A percentile compares a stretch with the other conserved stretches of the same genome.
These are phyloP conservation scores for Riptortus pedestris DNA, from an alignment of 1,140 invertebrate genomes.

Conservation along the genomic window DNA sequence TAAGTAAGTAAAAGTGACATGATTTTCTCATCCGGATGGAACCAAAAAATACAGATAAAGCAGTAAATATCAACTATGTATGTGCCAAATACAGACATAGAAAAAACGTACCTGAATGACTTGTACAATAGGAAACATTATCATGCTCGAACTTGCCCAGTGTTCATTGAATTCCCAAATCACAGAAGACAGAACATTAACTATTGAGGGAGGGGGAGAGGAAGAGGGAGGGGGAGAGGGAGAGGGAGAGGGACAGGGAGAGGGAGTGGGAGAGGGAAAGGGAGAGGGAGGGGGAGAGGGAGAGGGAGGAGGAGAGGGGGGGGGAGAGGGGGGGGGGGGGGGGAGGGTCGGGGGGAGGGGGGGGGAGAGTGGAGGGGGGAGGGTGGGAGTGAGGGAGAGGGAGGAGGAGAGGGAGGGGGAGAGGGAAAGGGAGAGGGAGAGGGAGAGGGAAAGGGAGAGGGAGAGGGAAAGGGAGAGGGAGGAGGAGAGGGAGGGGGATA, in stretches of 20 bases:
- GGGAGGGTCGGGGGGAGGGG: neutral
- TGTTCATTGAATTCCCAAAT: too few species aligned
- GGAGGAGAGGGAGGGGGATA: neutral
- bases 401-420: neutral
- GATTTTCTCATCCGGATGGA: too few species aligned
- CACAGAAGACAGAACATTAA: too few species aligned
- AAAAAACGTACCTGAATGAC: too few species aligned
- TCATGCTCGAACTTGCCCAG: too few species aligned
- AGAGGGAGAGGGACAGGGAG: neutral
- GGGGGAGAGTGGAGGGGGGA: neutral
- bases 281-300: neutral
- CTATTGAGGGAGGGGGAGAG: neutral
- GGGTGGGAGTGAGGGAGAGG: neutral
- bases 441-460: neutral
- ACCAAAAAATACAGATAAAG: too few species aligned
- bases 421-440: neutral
- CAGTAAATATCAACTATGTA: too few species aligned
- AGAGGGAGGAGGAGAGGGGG: neutral
- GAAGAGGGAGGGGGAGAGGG: neutral
- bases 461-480: neutral
- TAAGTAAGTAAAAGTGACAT: too few species aligned
- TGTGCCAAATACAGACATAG: too few species aligned
- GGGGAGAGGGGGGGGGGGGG: too few species aligned
- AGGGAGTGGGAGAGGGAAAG: neutral
- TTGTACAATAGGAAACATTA: too few species aligned